Conservation (phyloP, 1,140 invertebrate genomes). For the Drosophila biarmipes region DNA sequence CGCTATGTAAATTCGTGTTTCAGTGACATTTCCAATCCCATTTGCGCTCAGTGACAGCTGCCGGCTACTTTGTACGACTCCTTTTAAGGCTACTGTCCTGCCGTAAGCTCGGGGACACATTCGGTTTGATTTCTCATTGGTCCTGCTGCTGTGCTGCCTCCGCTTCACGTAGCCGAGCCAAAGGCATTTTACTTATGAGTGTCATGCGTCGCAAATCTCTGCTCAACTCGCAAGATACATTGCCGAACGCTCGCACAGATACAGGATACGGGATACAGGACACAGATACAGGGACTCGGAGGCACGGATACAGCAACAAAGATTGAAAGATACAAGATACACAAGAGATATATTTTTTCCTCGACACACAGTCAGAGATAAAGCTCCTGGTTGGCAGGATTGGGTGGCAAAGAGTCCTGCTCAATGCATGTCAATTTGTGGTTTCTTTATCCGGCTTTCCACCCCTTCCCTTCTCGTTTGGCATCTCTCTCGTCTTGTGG, state of each 20-base stretch:
- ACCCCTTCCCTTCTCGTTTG: not conserved
- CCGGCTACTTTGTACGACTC: slow-evolving; percentile 3
- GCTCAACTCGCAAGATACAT: slow-evolving; percentile 58
- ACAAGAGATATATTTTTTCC: slow-evolving; percentile 32
- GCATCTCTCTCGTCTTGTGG: not conserved
- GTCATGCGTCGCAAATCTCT: slow-evolving; percentile 74
- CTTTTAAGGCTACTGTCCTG: slow-evolving; percentile 11
- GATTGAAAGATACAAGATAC: slow-evolving; percentile 46
- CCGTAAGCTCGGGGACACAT: slow-evolving; percentile 49
- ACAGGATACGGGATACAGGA: slow-evolving; percentile 18
- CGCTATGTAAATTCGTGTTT: not conserved
- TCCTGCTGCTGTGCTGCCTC: slow-evolving; percentile 18
- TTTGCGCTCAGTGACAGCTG: slow-evolving; percentile 18
- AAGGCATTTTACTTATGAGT: slow-evolving; percentile 77
- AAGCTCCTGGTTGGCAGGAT: slow-evolving; percentile 20
- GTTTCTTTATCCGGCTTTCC: slow-evolving; percentile 38
- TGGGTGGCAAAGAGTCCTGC: slow-evolving; percentile 26
- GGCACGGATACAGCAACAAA: slow-evolving; percentile 24
- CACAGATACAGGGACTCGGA: slow-evolving; percentile 16
- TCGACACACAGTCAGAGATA: slow-evolving; percentile 11
- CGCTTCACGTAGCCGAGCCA: slow-evolving; percentile 40
- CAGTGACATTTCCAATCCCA: not conserved
- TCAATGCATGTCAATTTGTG: slow-evolving; percentile 77
- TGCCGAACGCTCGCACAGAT: slow-evolving; percentile 25
- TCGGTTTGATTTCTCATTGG: slow-evolving; percentile 62